Evolutionary conservation across 2,888 invertebrate species (phyloP), one percentile per base, ranked within the genome.

Genomic region (Lycophotia porphyrea): DNA sequence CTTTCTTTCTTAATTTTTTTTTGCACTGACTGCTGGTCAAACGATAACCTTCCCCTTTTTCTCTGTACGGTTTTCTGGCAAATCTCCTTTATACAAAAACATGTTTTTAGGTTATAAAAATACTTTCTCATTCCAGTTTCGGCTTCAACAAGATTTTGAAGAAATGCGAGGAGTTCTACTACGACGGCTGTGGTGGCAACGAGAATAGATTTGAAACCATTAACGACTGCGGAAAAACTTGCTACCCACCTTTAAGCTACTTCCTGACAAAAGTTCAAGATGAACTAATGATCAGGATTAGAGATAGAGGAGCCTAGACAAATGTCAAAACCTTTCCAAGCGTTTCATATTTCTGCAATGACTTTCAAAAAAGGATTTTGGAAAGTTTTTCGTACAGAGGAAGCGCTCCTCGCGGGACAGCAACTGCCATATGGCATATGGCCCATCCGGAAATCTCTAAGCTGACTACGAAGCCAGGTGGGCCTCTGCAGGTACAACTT

Each of bases 171-270:
- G 7, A 60, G 18, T 71, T 76, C 7, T 2, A 34, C 39, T 76
- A 42, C 49, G 42, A 42, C 0, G 79, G 76, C 5, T 79, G 76
- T 8, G 72, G 71, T 21, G 71, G 79, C 5, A 79, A 60, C 15
- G 39, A 15, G 0, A 76, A 76, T 13, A 79, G 49, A 49, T 76
- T 76, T 24, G 1, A 18, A 13, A 27, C 76, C 5, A 4, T 71
- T 1, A 21, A 34, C 0, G 71, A 79, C 27, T 76, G 76, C 24
- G 34, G 27, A n/a, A 79, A 42, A 9, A 36, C 34, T 11, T 76
- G 76, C 24, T 79, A 42, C 18, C 60, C 34, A 5, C 27, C 76
- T 24, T 18, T 76, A 0, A 76, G 49, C 18, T 79, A 79, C 15
- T 76, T 76, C 3, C 47, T 76, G 2, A 18, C 79, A 1, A 71